Evolutionary conservation across 1,140 invertebrate species (phyloP), one percentile per base, ranked within the genome.

Genomic region (Aphelinus atriplicis): DNA sequence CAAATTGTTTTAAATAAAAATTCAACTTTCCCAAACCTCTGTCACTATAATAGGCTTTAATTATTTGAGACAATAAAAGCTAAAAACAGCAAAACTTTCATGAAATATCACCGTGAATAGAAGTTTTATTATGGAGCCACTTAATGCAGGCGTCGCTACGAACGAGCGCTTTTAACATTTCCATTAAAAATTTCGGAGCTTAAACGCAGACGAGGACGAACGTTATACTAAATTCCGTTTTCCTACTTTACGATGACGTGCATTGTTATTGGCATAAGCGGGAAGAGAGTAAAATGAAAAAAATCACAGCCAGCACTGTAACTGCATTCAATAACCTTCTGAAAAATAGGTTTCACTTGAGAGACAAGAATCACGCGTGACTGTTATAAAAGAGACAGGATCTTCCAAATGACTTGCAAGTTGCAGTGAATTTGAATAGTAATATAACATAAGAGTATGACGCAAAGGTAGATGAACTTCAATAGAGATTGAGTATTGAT

Each of bases 211-310:
- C 75, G 79, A 66, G 77, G 80, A 79, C 83, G 81, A 82, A 81
- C 57, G 71, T 76, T 77, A 79, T 84, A 83, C 83, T 70, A 75
- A 67, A 79, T 68, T 75, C 82, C 79, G 80, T 84, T 84, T 84
- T 84, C 82, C 78, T 77, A 78, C 72, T 83, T 84, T 84, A 84
- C 79, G 82, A 83, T 82, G 80, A 84, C 79, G 80, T 68, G 73
- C 78, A 84, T 82, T 83, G 81, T 83, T 84, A 84, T 82, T 84
- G 81, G 79, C 81, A 80, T 77, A 62, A 71, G 56, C 77, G 73
- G 63, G 70, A 57, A 42, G 64, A 62, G 71, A 58, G 64, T 66
- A 69, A 79, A 64, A 47, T 56, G 60, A 48, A 64, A n/a, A 55
- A 56, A 70, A 75, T 42, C 45, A 57, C n/a, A 55, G 7, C 61